phyloP scores from a whole-genome alignment of 2,888 invertebrate genomes.

The Caenorhabditis becei region DNA sequence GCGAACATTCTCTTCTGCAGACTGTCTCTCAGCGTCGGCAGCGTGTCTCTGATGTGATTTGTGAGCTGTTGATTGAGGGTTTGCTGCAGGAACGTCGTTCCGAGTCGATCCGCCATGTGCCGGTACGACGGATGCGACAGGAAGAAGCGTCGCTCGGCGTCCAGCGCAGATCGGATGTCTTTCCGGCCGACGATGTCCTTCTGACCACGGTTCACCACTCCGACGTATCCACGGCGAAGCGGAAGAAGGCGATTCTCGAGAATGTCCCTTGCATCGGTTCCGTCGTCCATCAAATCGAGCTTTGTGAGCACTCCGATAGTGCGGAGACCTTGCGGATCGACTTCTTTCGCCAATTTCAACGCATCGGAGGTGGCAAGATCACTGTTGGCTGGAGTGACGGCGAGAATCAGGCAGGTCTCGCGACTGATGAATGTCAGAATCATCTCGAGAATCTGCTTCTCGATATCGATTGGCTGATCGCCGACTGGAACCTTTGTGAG shows the following conservation, averaged over 20 bases:
- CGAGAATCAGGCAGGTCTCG: slow-evolving; percentile 81
- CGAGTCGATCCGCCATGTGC: slow-evolving; percentile 96
- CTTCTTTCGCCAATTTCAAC: slow-evolving; percentile 89
- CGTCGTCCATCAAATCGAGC: slow-evolving; percentile 99
- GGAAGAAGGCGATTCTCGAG: slow-evolving; percentile 96
- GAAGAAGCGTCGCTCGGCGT: slow-evolving; percentile 97
- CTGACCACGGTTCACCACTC: slow-evolving; percentile 97
- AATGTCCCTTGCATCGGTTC: slow-evolving; percentile 97
- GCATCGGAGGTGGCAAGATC: slow-evolving; percentile 97
- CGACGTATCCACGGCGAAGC: slow-evolving; percentile 91
- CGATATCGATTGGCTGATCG: slow-evolving; percentile 85
- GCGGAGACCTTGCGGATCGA: slow-evolving; percentile 87
- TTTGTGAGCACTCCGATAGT: slow-evolving; percentile 99
- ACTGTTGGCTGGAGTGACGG: slow-evolving; percentile 81
- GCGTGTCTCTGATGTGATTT: slow-evolving; percentile 96
- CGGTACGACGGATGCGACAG: slow-evolving; percentile 96
- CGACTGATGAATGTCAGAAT: slow-evolving; percentile 83
- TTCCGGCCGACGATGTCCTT: slow-evolving; percentile 98
- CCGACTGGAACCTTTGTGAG: slow-evolving; percentile 85
- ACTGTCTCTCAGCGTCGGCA: slow-evolving; percentile 94
- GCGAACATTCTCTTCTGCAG: slow-evolving; percentile 95
- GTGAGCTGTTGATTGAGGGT: slow-evolving; percentile 97
- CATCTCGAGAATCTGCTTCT: slow-evolving; percentile 84
- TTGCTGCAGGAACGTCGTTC: slow-evolving; percentile 96
- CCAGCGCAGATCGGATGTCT: slow-evolving; percentile 94